A percentile compares a stretch with the other conserved stretches of the same genome.
Evolutionary conservation across 2,113 vertebrate species (phyloP).

Genomic region (Herpailurus yagouaroundi): DNA sequence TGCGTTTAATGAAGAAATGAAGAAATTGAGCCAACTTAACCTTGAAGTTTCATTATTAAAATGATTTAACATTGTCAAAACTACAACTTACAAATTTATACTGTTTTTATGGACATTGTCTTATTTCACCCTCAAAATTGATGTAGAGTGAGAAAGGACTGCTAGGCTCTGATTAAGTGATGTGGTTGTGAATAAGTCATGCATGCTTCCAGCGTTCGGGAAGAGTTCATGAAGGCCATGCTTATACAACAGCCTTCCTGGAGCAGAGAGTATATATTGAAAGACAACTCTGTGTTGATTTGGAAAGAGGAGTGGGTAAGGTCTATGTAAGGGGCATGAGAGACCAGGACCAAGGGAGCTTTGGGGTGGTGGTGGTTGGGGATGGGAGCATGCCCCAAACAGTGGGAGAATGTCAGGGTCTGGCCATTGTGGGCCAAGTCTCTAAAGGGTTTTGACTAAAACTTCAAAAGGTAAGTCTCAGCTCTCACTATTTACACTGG

Average conservation of each 20-base stretch:
- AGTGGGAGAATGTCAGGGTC: not conserved
- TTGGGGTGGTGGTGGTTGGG: not conserved
- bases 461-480: not conserved
- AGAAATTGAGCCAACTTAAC: not conserved
- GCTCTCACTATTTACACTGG: not conserved
- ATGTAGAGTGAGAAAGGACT: not conserved
- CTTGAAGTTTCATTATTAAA: not conserved
- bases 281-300: not conserved
- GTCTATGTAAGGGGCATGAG: not conserved
- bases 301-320: not conserved
- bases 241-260: not conserved
- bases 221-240: not conserved
- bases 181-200: not conserved
- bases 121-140: not conserved
- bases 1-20: slow-evolving; percentile 41
- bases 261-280: not conserved
- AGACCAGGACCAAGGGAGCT: not conserved
- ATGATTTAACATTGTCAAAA: not conserved
- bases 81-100: not conserved
- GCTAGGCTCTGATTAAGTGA: not conserved
- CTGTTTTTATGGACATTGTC: not conserved
- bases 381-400: not conserved
- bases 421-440: not conserved
- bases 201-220: not conserved
- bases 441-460: not conserved